Evolutionary conservation across 2,113 vertebrate genomes (phyloP).

Genomic region (Strix uralensis): DNA sequence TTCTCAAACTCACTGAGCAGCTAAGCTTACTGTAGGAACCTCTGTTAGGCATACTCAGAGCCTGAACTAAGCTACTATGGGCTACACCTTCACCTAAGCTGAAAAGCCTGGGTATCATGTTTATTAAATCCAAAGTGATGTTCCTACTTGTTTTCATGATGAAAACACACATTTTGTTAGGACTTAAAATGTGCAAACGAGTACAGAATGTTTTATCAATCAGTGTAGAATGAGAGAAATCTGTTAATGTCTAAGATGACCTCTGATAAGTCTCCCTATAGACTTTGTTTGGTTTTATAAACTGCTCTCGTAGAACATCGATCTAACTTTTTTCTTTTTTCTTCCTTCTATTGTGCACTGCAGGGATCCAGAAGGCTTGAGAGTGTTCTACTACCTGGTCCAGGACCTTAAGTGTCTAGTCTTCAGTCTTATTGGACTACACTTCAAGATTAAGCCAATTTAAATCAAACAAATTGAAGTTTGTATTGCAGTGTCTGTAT

Average conservation of each 20-base stretch:
- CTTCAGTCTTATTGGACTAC: conserved; percentile 97
- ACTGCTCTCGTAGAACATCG: background rate
- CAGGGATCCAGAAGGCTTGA: conserved; percentile 96
- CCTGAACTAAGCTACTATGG: background rate
- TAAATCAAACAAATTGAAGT: conserved; percentile 69
- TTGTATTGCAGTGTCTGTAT: background rate
- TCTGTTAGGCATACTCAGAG: background rate
- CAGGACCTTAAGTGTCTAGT: conserved; percentile 98
- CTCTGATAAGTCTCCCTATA: background rate
- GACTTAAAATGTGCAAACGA: background rate
- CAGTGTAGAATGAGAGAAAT: background rate
- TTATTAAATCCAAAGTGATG: background rate
- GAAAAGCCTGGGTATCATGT: background rate
- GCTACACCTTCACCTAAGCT: background rate
- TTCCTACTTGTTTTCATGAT: background rate
- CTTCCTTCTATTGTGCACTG: conserved; percentile 24
- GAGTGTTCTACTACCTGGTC: conserved; percentile 98
- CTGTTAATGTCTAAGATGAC: background rate
- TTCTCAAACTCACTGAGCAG: background rate
- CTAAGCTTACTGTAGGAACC: background rate
- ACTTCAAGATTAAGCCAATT: conserved; percentile 99
- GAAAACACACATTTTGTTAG: background rate
- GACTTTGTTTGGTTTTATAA: background rate
- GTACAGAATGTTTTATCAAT: background rate
- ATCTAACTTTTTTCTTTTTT: background rate